Evolutionary conservation across 2,797 vertebrate genomes (phyloP).

Genomic region (Sebastes nivosus): DNA sequence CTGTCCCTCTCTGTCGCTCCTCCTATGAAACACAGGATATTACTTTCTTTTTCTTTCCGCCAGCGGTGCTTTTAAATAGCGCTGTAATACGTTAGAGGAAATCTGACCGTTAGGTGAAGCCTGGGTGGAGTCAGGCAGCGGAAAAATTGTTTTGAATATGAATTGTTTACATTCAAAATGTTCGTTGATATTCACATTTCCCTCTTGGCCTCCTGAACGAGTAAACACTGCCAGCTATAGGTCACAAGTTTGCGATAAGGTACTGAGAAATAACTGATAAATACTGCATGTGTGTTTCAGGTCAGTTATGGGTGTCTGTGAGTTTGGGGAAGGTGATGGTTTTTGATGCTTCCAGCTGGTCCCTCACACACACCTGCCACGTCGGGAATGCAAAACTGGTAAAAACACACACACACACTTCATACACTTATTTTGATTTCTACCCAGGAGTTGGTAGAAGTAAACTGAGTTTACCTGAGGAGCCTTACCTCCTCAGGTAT

Average conservation of each 20-base stretch:
- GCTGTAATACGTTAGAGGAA: slow-evolving; percentile 21
- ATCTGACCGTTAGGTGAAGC: slow-evolving; percentile 48
- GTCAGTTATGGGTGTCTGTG: slow-evolving; percentile 89
- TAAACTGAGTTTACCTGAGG: neutral
- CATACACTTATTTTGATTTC: neutral
- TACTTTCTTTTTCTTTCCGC: slow-evolving; percentile 12
- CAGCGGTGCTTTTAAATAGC: slow-evolving; percentile 19
- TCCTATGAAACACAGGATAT: slow-evolving; percentile 43
- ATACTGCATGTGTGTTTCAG: slow-evolving; percentile 67
- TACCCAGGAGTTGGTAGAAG: neutral
- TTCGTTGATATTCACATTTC: neutral
- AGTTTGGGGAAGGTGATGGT: slow-evolving; percentile 90
- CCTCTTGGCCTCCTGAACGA: neutral
- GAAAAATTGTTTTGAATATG: neutral
- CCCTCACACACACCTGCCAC: slow-evolving; percentile 89
- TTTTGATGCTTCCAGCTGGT: slow-evolving; percentile 95
- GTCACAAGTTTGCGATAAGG: slow-evolving; percentile 7
- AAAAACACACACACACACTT: slow-evolving; percentile 15
- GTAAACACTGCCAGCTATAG: slow-evolving; percentile 10
- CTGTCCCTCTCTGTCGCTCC: neutral
- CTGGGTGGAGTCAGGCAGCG: slow-evolving; percentile 53
- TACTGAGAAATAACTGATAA: slow-evolving; percentile 18
- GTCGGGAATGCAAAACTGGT: slow-evolving; percentile 86
- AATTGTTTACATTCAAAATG: slow-evolving; percentile 28
- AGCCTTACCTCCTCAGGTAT: neutral